Conservation (phyloP, 2,888 invertebrate genomes). For the Oithona nana region DNA sequence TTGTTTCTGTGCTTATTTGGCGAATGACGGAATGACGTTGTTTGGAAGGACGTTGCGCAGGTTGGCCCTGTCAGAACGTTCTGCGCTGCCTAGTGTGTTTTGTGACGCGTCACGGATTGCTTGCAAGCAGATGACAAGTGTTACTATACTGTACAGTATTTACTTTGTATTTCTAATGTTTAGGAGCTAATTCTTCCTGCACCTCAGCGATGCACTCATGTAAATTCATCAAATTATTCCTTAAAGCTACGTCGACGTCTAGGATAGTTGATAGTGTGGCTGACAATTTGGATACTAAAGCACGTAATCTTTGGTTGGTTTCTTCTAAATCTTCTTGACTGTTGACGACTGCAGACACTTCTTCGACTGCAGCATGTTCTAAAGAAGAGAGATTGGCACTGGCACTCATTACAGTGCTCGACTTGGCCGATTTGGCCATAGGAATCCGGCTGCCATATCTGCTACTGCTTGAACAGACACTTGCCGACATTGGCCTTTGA, state of each 20-base stretch:
- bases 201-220: not conserved
- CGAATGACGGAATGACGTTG: too few relatives aligned
- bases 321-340: not conserved
- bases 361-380: not conserved
- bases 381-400: not conserved
- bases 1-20: too few relatives aligned
- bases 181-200: not conserved
- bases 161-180: too few relatives aligned
- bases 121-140: too few relatives aligned
- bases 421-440: not conserved
- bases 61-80: too few relatives aligned
- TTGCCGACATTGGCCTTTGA: not conserved
- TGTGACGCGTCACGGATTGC: too few relatives aligned
- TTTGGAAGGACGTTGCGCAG: too few relatives aligned
- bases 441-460: not conserved
- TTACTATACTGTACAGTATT: too few relatives aligned
- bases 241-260: not conserved
- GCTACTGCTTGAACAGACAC: not conserved
- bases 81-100: too few relatives aligned
- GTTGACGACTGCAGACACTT: too few relatives aligned
- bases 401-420: too few relatives aligned
- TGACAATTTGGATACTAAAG: not conserved
- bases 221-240: not conserved
- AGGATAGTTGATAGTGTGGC: not conserved
- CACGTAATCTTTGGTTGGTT: not conserved